Evolutionary conservation across 2,797 vertebrate genomes (phyloP), one percentile per base, ranked within the genome.

Genomic region (Distichodus sexfasciatus): DNA sequence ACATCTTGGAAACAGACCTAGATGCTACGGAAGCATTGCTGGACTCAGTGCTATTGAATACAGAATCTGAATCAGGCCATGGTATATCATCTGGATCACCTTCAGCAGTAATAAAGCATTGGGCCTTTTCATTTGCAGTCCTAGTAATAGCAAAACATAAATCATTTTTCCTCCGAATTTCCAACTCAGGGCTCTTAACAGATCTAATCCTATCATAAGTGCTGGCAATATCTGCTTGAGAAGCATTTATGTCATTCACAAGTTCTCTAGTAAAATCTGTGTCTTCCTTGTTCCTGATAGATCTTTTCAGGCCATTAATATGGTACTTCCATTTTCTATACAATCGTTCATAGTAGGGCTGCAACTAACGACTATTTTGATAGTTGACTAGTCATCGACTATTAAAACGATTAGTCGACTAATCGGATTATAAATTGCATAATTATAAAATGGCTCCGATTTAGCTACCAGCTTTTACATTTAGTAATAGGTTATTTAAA

Each of bases 11-110:
- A 31, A 14, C 15, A 41, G 44, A 40, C 26, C 9, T 50, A 29
- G 60, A 58, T 0, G 23, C 26, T 11, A 3, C 23, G 12, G 60
- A 67, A 17, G 24, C 23, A 0, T 33, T 44, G 55, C 38, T 50
- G 14, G 66, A 75, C 40, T 47, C 33, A 6, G 26, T 75, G 58
- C n/a, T 8, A 29, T 71, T 54, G 75, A 71, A 77, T 48, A 77
- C 55, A 35, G 67, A 67, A 4, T 58, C 55, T 28, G 75, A 60
- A 23, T 70, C 66, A 35, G 66, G 76, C 54, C 66, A 57, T 3
- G 28, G 23, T 41, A 71, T 69, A 29, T 40, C 51, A 12, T 75
- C 54, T 17, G 43, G 38, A 71, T 79, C 71, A 71, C 68, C 66
- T n/a, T n/a, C n/a, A n/a, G n/a, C n/a, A 60, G 10, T 60, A 5